A percentile compares a stretch with the other conserved stretches of the same genome.
These are phyloP conservation scores for Platyscapa corneri DNA, from an alignment of 1,140 invertebrate species.

Conservation along the genomic window DNA sequence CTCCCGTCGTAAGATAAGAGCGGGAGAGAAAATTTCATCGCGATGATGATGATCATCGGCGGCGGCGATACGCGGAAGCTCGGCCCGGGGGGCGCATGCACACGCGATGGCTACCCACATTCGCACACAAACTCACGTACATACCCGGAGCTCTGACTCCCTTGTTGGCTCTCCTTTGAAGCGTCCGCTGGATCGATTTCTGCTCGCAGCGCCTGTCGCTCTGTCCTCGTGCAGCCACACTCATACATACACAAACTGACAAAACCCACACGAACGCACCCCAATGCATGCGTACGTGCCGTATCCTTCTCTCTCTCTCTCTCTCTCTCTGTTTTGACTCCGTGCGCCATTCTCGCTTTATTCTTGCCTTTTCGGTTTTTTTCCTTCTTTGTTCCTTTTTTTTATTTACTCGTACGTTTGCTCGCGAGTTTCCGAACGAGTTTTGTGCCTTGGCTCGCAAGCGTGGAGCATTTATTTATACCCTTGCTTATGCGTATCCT, in stretches of 20 bases:
- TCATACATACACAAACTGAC: too few species aligned
- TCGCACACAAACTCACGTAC: too few species aligned
- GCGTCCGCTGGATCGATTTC: background rate
- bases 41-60: too few species aligned
- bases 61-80: too few species aligned
- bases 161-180: slow-evolving; percentile 44
- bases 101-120: slow-evolving; percentile 37
- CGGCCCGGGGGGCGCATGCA: background rate
- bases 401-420: too few species aligned
- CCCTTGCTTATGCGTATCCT: background rate
- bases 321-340: background rate
- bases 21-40: too few species aligned
- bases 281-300: background rate
- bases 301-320: background rate
- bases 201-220: background rate
- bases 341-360: background rate
- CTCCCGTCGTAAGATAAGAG: too few species aligned
- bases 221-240: background rate
- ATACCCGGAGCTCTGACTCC: slow-evolving; percentile 41
- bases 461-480: background rate
- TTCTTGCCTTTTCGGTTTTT: background rate
- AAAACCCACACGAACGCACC: too few species aligned
- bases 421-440: background rate
- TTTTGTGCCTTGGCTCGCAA: too few species aligned
- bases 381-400: too few species aligned